Evolutionary conservation across 2,113 vertebrate species (phyloP), one percentile per base, ranked within the genome.

Genomic region (Strix aluco): DNA sequence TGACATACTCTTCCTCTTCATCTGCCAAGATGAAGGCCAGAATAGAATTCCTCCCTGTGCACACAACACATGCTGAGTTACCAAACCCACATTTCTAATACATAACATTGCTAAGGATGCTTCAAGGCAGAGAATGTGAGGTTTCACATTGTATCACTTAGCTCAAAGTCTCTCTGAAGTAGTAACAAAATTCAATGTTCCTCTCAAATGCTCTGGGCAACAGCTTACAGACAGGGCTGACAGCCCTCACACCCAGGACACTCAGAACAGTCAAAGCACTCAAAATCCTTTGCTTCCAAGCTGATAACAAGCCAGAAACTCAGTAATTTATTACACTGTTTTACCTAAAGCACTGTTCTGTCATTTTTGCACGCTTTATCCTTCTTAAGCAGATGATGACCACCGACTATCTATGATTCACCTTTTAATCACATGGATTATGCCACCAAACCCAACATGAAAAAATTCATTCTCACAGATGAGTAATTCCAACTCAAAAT

Each of bases 371-470:
- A 70, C 0, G 4, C 36, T 51, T 71, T 12, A 25, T 22, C 47
- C 46, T 42, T 46, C 46, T 23, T 10, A 42, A 62, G 54, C 65
- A 62, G 52, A 36, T 3, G 19, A 69, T 5, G 40, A 22, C 66
- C 42, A 51, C 54, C 2, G 0, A 61, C 27, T 16, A 17, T 0
- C 2, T 36, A 22, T 2, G 21, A 66, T 13, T 62, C 54, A 36
- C 36, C 18, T 25, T 36, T 22, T n/a, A 34, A 52, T 30, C 9
- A 20, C 1, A 40, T 0, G 12, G 49, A 40, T 66, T 18, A 32
- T 2, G 25, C 36, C 54, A 52, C 49, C 49, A 80, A 84, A 42
- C 55, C 79, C 34, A 36, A 10, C 8, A 44, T 19, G 47, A 51
- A n/a, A 12, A 40, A 57, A 62, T 46, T 62, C 6, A 6, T 46